A percentile compares a stretch with the other conserved stretches of the same genome.
Evolutionary conservation across 2,113 vertebrate species (phyloP).

Genomic region (Cyprinodon variegatus): DNA sequence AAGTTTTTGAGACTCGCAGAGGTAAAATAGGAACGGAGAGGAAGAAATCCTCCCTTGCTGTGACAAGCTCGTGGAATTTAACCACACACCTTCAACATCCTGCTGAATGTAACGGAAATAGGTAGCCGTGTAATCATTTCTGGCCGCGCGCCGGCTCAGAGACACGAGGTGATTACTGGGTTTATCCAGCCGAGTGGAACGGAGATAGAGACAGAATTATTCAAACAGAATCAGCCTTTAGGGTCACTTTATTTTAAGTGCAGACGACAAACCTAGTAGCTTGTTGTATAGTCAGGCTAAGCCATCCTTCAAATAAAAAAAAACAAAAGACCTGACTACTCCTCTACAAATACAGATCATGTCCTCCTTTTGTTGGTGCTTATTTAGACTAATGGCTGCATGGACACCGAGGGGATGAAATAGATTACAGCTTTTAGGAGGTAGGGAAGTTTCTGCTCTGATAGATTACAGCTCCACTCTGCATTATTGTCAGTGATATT

Average conservation of each 20-base stretch:
- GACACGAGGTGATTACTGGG: constrained; percentile 3
- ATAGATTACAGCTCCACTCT: constrained; percentile 50
- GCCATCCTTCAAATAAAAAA: constrained; percentile 36
- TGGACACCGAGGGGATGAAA: constrained; percentile 52
- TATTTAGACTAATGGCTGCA: constrained; percentile 70
- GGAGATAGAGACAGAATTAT: constrained; percentile 4
- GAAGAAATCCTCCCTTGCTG: constrained; percentile 25
- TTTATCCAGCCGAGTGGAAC: constrained; percentile 6
- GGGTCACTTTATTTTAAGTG: constrained; percentile 19
- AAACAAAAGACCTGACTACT: constrained; percentile 7
- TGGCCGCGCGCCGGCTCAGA: neutral
- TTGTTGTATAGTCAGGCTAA: constrained; percentile 28
- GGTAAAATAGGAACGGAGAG: constrained; percentile 20
- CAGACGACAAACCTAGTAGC: neutral
- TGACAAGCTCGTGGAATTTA: constrained; percentile 21
- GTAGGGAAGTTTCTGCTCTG: constrained; percentile 44
- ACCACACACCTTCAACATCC: constrained; percentile 27
- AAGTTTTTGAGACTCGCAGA: constrained; percentile 52
- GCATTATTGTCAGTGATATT: constrained; percentile 65
- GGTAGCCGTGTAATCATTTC: constrained; percentile 8
- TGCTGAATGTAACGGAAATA: constrained; percentile 23
- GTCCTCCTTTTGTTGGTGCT: constrained; percentile 44
- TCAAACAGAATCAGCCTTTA: constrained; percentile 21
- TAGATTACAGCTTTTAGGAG: constrained; percentile 62
- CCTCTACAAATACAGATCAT: constrained; percentile 49